Percentiles rank a stretch among this genome's conserved stretches.
Conservation (phyloP, 2,113 vertebrate genomes). For the Hyla sarda region DNA sequence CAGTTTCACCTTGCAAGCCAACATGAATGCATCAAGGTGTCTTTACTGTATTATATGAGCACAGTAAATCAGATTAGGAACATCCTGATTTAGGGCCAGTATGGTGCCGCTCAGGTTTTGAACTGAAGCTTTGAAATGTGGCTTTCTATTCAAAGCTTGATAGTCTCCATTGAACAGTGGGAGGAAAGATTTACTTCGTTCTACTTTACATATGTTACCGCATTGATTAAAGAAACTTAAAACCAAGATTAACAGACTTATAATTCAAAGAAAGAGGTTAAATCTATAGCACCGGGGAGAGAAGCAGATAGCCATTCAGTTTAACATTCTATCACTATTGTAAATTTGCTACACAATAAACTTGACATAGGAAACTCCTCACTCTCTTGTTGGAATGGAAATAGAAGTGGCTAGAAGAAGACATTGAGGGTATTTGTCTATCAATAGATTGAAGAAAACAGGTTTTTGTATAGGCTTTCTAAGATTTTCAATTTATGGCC, state of each 20-base stretch:
- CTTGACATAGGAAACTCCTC: background rate
- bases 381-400: background rate
- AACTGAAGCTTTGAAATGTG: constrained; percentile 52
- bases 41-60: constrained; percentile 15
- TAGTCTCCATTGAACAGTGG: constrained; percentile 49
- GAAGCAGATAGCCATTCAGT: constrained; percentile 6
- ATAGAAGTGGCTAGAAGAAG: background rate
- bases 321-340: constrained; percentile 32
- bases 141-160: constrained; percentile 51
- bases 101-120: constrained; percentile 28
- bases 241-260: constrained; percentile 52
- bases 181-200: constrained; percentile 50
- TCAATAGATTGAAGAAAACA: background rate
- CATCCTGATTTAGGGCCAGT: constrained; percentile 50
- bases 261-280: constrained; percentile 49
- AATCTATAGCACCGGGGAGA: constrained; percentile 45
- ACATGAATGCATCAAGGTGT: constrained; percentile 32
- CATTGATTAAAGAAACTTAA: constrained; percentile 59
- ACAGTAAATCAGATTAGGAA: constrained; percentile 52
- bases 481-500: no score
- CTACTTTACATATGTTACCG: constrained; percentile 57
- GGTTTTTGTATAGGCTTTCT: no score
- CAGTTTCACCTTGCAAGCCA: constrained; percentile 27
- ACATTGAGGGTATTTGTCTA: background rate
- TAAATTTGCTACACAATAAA: constrained; percentile 4